A percentile compares a stretch with the other conserved stretches of the same genome.
phyloP scores from a whole-genome alignment of 2,888 invertebrate species.

The Callyntrura guangdongensis region DNA sequence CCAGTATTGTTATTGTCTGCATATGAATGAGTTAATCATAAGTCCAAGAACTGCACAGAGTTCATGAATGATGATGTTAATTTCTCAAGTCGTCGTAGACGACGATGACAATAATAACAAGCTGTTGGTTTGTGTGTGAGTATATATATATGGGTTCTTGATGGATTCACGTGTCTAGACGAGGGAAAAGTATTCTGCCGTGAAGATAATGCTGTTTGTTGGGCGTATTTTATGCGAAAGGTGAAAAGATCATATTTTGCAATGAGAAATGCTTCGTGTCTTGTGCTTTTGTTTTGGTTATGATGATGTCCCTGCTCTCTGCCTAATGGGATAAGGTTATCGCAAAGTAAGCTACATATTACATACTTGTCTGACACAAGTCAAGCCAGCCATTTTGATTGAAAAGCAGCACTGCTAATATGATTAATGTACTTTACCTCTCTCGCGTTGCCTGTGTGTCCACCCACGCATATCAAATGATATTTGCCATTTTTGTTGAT shows the following conservation, averaged over 20 bases:
- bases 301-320: neutral
- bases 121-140: neutral
- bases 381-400: neutral
- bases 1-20: too few species aligned
- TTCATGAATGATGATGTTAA: too few species aligned
- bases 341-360: neutral
- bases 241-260: conserved; percentile 19
- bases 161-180: neutral
- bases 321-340: neutral
- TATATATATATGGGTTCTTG: conserved; percentile 8
- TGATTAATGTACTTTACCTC: conserved; percentile 28
- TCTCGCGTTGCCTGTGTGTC: conserved; percentile 2
- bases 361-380: neutral
- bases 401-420: neutral
- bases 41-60: too few species aligned
- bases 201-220: neutral
- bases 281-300: neutral
- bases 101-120: neutral
- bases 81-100: too few species aligned
- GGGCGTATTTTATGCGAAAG: conserved; percentile 12
- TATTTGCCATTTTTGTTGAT: conserved; percentile 25
- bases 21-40: too few species aligned
- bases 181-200: neutral
- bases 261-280: neutral
- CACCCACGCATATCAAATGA: conserved; percentile 52